These are phyloP conservation scores for Empidonax traillii DNA, from an alignment of 2,113 vertebrate genomes.

Conservation along the genomic window DNA sequence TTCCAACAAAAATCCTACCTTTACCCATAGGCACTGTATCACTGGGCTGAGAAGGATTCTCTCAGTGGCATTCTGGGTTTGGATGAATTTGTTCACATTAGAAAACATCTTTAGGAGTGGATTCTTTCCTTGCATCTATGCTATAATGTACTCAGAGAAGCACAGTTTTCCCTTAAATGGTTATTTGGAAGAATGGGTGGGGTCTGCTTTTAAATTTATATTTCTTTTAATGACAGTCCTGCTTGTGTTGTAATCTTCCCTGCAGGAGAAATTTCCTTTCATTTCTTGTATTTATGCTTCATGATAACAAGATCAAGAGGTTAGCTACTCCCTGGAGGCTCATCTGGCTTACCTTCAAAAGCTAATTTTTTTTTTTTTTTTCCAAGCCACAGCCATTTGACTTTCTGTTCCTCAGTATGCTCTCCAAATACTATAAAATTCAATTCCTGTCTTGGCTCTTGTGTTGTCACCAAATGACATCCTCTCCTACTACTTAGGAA, in stretches of 20 bases:
- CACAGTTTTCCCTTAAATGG: not conserved
- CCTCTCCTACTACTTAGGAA: not conserved
- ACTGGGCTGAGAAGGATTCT: not conserved
- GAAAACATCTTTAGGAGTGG: not conserved
- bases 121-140: not conserved
- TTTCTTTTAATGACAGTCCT: slow-evolving; percentile 8
- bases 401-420: not conserved
- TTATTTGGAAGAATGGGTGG: not conserved
- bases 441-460: not conserved
- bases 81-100: not conserved
- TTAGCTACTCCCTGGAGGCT: slow-evolving; percentile 11
- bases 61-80: not conserved
- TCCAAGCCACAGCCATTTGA: not conserved
- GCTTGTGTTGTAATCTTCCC: not conserved
- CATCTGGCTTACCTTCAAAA: slow-evolving; percentile 31
- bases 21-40: not conserved
- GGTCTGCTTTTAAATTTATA: not conserved
- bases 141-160: not conserved
- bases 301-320: slow-evolving; percentile 37
- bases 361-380: not conserved
- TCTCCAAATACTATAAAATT: not conserved
- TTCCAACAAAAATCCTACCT: not conserved
- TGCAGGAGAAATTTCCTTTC: not conserved
- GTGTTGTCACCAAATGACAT: not conserved
- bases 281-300: not conserved